Conservation (phyloP, 1,140 invertebrate genomes). For the Subanguina moxae region DNA sequence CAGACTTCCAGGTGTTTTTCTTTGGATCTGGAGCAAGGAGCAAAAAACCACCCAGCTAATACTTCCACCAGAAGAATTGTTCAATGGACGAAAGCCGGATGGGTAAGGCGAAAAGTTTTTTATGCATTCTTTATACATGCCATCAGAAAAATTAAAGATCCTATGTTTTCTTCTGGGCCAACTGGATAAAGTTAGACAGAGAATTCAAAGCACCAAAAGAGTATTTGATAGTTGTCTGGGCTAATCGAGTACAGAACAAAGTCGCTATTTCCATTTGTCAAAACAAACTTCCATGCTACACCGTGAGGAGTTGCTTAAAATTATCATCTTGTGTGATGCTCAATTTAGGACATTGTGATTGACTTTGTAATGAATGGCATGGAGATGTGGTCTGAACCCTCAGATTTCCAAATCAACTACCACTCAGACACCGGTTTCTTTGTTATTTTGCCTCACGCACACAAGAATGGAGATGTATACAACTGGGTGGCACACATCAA, state of each 20-base stretch:
- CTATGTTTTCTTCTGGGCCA: slow-evolving; percentile 10
- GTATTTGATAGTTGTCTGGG: slow-evolving; percentile 20
- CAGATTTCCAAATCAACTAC: slow-evolving; percentile 22
- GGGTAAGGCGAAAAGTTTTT: too few relatives aligned
- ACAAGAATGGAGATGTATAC: slow-evolving; percentile 30
- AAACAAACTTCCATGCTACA: slow-evolving; percentile 5
- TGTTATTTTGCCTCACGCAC: slow-evolving; percentile 20
- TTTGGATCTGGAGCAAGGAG: slow-evolving; percentile 30
- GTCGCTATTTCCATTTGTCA: slow-evolving; percentile 22
- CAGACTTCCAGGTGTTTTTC: slow-evolving; percentile 19
- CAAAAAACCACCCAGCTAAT: slow-evolving; percentile 25
- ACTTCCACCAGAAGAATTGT: slow-evolving; percentile 23
- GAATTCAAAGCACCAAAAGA: background rate
- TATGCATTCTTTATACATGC: too few relatives aligned
- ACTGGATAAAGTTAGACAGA: slow-evolving; percentile 1
- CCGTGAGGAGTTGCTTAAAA: background rate
- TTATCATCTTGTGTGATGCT: background rate
- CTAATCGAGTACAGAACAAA: slow-evolving; percentile 31
- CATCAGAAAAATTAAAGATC: background rate
- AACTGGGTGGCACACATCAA: slow-evolving; percentile 31
- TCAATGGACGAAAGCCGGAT: slow-evolving; percentile 11
- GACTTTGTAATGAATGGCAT: slow-evolving; percentile 12
- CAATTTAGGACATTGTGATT: background rate
- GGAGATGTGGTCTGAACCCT: slow-evolving; percentile 27
- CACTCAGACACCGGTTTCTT: slow-evolving; percentile 28